Evolutionary conservation across 2,797 vertebrate genomes (phyloP).

Genomic region (Labroides dimidiatus): DNA sequence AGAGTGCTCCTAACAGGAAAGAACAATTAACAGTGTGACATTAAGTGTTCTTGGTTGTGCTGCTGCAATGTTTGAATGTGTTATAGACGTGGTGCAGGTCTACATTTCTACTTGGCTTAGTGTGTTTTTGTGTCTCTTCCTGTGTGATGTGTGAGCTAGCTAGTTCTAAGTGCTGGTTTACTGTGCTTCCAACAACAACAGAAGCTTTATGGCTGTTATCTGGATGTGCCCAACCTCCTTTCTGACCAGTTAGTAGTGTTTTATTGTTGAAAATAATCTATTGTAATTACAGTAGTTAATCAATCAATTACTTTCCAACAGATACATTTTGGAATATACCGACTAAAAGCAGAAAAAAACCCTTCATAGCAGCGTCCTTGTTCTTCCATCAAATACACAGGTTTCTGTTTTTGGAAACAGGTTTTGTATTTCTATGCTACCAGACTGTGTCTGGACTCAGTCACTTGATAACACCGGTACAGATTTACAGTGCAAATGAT

Average conservation of each 20-base stretch:
- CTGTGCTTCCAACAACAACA: slow-evolving; percentile 1
- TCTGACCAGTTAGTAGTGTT: neutral
- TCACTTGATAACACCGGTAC: neutral
- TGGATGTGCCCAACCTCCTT: neutral
- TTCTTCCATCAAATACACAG: neutral
- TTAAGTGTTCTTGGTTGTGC: neutral
- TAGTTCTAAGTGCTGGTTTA: slow-evolving; percentile 19
- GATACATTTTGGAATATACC: neutral
- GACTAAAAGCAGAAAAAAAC: slow-evolving; percentile 2
- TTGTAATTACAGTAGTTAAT: neutral
- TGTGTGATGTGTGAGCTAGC: neutral
- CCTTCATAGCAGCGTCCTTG: neutral
- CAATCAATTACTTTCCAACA: neutral
- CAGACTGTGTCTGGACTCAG: neutral
- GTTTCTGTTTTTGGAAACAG: neutral
- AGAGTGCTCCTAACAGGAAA: neutral
- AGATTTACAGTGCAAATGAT: neutral
- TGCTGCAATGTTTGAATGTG: neutral
- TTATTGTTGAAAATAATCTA: neutral
- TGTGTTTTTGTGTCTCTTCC: neutral
- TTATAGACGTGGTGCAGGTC: neutral
- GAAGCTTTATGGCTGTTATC: slow-evolving; percentile 14
- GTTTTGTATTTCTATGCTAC: neutral
- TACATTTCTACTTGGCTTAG: neutral
- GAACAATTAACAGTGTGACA: neutral